Percentiles rank a stretch among this genome's conserved stretches.
These are phyloP conservation scores for Diadophis punctatus DNA, from an alignment of 2,113 vertebrate species.

Conservation along the genomic window DNA sequence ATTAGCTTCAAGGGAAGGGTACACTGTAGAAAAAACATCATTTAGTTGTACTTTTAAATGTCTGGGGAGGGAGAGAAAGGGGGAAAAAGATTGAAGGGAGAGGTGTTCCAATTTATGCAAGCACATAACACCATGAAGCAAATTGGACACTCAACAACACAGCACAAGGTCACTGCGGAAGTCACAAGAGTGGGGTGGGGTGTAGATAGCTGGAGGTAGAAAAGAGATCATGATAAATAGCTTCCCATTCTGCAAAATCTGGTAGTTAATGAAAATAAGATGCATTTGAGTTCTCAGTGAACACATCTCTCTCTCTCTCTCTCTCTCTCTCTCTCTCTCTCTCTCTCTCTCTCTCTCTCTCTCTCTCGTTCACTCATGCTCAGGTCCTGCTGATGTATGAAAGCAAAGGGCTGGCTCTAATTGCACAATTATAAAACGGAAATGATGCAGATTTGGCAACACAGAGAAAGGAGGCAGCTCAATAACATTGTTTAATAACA, in stretches of 20 bases:
- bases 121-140: slow-evolving; percentile 85
- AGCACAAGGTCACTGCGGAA: slow-evolving; percentile 91
- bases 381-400: slow-evolving; percentile 90
- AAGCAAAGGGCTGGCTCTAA: slow-evolving; percentile 92
- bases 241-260: slow-evolving; percentile 93
- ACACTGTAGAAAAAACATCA: slow-evolving; percentile 75
- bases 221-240: slow-evolving; percentile 96
- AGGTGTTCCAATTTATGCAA: slow-evolving; percentile 88
- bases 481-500: slow-evolving; percentile 85
- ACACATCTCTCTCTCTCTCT: slow-evolving; percentile 50
- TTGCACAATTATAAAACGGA: slow-evolving; percentile 98
- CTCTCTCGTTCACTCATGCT: slow-evolving; percentile 42
- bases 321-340: not conserved
- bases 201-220: slow-evolving; percentile 82
- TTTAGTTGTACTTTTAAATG: slow-evolving; percentile 89
- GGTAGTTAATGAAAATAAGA: slow-evolving; percentile 90
- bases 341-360: slow-evolving; percentile 20
- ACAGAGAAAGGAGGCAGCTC: slow-evolving; percentile 76
- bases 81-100: slow-evolving; percentile 62
- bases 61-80: slow-evolving; percentile 33
- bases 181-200: slow-evolving; percentile 76
- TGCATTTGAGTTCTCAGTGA: slow-evolving; percentile 71
- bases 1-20: slow-evolving; percentile 64
- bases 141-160: slow-evolving; percentile 83
- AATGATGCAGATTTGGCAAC: slow-evolving; percentile 85